Evolutionary conservation across 2,113 vertebrate genomes (phyloP).

Genomic region (Meles meles): DNA sequence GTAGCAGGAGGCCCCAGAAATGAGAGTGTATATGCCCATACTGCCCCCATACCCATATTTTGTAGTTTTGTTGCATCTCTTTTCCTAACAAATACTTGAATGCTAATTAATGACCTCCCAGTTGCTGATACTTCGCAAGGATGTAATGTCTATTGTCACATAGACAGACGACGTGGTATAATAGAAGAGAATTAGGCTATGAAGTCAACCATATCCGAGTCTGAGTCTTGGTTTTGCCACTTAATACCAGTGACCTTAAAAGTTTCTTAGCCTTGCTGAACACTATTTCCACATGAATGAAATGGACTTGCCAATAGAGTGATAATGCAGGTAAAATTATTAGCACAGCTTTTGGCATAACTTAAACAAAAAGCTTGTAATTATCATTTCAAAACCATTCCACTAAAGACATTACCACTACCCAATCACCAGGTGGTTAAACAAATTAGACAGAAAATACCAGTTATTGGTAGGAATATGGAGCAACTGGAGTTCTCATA

Average conservation of each 20-base stretch:
- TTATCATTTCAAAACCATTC: background rate
- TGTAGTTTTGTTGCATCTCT: background rate
- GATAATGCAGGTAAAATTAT: background rate
- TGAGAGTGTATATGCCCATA: background rate
- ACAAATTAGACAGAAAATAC: background rate
- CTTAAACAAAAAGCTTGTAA: background rate
- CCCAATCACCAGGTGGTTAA: background rate
- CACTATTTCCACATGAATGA: background rate
- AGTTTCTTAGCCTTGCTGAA: background rate
- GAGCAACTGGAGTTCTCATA: background rate
- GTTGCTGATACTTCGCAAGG: background rate
- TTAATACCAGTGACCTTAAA: background rate
- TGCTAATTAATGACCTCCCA: background rate
- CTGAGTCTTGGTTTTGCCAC: background rate
- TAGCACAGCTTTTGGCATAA: background rate
- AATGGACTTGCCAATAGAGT: background rate
- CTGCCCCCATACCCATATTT: background rate
- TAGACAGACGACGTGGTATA: accelerated
- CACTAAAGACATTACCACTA: background rate
- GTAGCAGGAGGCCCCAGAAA: background rate
- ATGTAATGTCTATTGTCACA: background rate
- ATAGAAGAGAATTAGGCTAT: background rate
- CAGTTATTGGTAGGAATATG: background rate
- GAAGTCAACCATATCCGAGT: background rate
- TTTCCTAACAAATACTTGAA: background rate